phyloP scores from a whole-genome alignment of 1,140 invertebrate genomes.

The Zaprionus vittiger region DNA sequence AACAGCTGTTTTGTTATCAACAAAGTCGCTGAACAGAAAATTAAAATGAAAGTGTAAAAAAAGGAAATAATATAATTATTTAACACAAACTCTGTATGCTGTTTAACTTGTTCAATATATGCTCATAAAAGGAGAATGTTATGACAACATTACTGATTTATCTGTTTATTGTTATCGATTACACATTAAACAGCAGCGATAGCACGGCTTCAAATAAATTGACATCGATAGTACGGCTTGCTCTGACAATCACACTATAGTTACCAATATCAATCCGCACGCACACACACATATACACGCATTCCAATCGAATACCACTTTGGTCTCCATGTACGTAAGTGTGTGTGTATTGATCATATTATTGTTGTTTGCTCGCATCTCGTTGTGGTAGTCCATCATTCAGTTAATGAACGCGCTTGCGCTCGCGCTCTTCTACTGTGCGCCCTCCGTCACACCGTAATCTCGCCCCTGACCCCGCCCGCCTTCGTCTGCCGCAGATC shows the following conservation, averaged over 20 bases:
- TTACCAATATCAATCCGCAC: conserved; percentile 21
- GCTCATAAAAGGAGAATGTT: no score
- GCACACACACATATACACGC: conserved; percentile 19
- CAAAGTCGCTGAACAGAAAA: not conserved
- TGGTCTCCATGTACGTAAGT: conserved; percentile 10
- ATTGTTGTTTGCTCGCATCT: conserved; percentile 47
- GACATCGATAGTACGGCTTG: conserved; percentile 31
- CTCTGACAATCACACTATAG: not conserved
- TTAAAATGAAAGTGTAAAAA: not conserved
- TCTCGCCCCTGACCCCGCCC: conserved; percentile 27
- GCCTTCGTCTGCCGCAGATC: conserved; percentile 10
- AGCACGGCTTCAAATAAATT: conserved; percentile 16
- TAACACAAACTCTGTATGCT: no score
- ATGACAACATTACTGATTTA: no score
- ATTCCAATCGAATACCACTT: conserved; percentile 51
- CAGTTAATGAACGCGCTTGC: conserved; percentile 60
- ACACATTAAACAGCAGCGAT: not conserved
- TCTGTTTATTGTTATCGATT: no score
- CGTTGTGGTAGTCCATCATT: conserved; percentile 66
- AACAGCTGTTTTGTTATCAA: conserved; percentile 17
- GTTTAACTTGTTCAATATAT: no score
- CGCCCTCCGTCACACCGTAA: conserved; percentile 16
- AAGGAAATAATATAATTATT: no score
- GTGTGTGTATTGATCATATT: conserved; percentile 30
- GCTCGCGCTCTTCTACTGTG: conserved; percentile 22